Evolutionary conservation across 2,113 vertebrate genomes (phyloP).

Genomic region (Amphiprion percula): DNA sequence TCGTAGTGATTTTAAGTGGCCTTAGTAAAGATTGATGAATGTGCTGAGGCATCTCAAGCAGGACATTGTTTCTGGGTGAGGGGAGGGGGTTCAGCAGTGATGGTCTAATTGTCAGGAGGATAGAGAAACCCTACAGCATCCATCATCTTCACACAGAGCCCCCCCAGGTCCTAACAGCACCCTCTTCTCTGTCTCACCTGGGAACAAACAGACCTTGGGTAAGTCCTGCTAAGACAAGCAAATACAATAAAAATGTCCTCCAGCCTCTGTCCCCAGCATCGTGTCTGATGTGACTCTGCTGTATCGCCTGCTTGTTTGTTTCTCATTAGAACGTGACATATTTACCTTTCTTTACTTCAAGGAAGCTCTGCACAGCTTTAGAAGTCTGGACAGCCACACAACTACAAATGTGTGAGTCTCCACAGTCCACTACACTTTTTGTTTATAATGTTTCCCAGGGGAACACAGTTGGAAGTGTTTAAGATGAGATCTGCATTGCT

Average conservation of each 20-base stretch:
- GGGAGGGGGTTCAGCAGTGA: constrained; percentile 42
- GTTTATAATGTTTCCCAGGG: no score
- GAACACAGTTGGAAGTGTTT: no score
- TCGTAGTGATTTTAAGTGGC: constrained; percentile 54
- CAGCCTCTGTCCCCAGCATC: constrained; percentile 6
- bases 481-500: no score
- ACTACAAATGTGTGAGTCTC: no score
- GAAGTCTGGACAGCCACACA: no score
- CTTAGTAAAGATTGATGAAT: constrained; percentile 68
- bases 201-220: constrained; percentile 46
- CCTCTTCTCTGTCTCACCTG: constrained; percentile 29
- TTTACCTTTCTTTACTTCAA: constrained; percentile 12
- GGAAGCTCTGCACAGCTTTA: no score
- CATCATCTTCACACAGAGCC: constrained; percentile 64
- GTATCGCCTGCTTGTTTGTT: background rate
- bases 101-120: constrained; percentile 63
- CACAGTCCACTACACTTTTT: no score
- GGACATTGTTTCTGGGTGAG: constrained; percentile 44
- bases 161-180: constrained; percentile 49
- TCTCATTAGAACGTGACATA: constrained; percentile 6
- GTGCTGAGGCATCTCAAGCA: constrained; percentile 49
- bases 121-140: constrained; percentile 61
- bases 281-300: constrained; percentile 19
- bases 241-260: constrained; percentile 23
- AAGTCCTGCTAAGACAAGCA: constrained; percentile 21